phyloP scores from a whole-genome alignment of 2,797 vertebrate genomes.

The Hylomyscus alleni region DNA sequence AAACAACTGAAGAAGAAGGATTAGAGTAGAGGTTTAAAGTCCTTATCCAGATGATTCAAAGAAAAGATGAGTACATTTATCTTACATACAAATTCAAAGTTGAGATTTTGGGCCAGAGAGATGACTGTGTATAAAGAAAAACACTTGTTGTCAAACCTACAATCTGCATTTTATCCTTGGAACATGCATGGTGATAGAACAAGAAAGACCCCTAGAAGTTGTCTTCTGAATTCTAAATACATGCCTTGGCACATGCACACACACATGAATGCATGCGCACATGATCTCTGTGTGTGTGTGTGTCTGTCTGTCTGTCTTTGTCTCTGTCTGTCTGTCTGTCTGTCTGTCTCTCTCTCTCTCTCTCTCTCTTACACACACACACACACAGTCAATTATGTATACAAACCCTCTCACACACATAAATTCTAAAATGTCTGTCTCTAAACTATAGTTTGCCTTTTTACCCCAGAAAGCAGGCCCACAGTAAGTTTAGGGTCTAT shows the following conservation, averaged over 20 bases:
- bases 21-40: neutral
- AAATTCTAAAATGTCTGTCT: neutral
- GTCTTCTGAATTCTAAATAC: neutral
- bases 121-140: neutral
- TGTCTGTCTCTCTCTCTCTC: no score
- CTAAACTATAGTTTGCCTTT: neutral
- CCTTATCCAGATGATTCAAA: neutral
- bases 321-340: no score
- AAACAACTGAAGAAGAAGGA: slow-evolving; percentile 32
- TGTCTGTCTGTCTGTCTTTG: no score
- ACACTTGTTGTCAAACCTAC: neutral
- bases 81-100: neutral
- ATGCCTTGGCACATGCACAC: neutral
- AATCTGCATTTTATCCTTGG: no score
- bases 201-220: no score
- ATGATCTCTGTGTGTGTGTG: no score
- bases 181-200: no score
- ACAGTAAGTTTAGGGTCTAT: neutral
- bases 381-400: no score
- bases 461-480: neutral
- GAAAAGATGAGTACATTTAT: slow-evolving; percentile 10
- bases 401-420: neutral
- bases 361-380: neutral
- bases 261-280: no score
- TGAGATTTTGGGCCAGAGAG: neutral